Conservation (phyloP, 2,888 invertebrate species). For the Eupithecia subumbrata region DNA sequence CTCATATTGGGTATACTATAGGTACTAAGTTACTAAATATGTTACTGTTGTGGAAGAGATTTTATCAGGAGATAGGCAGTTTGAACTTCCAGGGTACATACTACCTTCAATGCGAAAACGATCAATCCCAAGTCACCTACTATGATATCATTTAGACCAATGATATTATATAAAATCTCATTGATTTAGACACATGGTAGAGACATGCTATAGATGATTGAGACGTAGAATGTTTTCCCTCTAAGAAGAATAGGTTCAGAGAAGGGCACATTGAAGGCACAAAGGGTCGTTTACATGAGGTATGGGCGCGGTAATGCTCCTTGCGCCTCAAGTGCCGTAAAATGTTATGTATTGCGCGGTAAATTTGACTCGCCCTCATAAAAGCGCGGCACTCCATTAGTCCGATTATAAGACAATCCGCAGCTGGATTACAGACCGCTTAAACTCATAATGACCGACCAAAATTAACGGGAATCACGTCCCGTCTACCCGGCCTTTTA, state of each 20-base stretch:
- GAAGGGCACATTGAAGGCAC: conserved; percentile 31
- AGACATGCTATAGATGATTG: neutral
- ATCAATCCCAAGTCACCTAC: neutral
- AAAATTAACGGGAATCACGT: neutral
- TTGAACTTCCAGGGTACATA: neutral
- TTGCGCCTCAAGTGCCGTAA: conserved; percentile 43
- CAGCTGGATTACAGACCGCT: conserved; percentile 2
- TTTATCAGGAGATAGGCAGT: neutral
- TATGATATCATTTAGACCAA: neutral
- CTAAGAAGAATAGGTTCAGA: conserved; percentile 7
- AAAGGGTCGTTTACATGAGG: conserved; percentile 46
- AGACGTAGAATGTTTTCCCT: neutral
- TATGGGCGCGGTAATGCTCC: conserved; percentile 43
- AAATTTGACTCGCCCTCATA: conserved; percentile 38
- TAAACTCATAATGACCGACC: neutral
- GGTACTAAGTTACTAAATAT: neutral
- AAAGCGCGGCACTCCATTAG: conserved; percentile 21
- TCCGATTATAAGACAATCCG: conserved; percentile 18
- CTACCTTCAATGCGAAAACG: neutral
- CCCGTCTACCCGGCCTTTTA: neutral
- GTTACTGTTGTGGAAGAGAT: neutral
- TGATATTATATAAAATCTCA: too few relatives aligned
- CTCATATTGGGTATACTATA: neutral
- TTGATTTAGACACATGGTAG: neutral
- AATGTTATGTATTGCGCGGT: conserved; percentile 41